Evolutionary conservation across 1,140 invertebrate genomes (phyloP).

Genomic region (Prorops nasuta): DNA sequence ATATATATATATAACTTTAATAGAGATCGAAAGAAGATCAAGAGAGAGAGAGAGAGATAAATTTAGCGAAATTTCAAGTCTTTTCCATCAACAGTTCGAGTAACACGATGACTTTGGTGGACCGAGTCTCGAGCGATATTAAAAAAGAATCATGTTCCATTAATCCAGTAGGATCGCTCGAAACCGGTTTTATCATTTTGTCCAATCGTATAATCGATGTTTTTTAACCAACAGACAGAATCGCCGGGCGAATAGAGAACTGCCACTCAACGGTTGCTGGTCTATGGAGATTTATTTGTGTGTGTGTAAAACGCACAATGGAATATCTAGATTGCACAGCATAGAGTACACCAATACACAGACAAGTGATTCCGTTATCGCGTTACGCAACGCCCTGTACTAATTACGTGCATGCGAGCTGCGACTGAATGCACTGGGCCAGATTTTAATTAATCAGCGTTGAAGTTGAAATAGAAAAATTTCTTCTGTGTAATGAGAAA

Average conservation of each 20-base stretch:
- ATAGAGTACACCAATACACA: too few relatives aligned
- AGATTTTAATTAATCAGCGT: too few relatives aligned
- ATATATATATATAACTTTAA: too few relatives aligned
- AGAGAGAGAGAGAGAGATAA: not conserved
- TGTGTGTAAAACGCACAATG: not conserved
- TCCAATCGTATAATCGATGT: too few relatives aligned
- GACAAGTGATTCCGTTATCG: conserved; percentile 15
- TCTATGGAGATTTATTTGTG: too few relatives aligned
- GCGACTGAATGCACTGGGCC: not conserved
- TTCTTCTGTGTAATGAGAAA: too few relatives aligned
- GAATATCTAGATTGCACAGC: too few relatives aligned
- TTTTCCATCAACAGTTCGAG: conserved; percentile 3
- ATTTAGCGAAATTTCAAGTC: conserved; percentile 6
- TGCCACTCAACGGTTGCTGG: too few relatives aligned
- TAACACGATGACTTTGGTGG: conserved; percentile 1
- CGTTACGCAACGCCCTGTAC: conserved; percentile 7
- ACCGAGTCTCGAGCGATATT: conserved; percentile 12
- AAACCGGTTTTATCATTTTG: conserved; percentile 34
- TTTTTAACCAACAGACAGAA: too few relatives aligned
- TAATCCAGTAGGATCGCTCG: conserved; percentile 33
- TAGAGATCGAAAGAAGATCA: too few relatives aligned
- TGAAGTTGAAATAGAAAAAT: too few relatives aligned
- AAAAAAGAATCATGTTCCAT: conserved; percentile 21
- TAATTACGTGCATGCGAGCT: conserved; percentile 2
- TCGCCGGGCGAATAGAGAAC: too few relatives aligned